Conservation (phyloP, 2,888 invertebrate species). For the Pristionchus japonicus region DNA sequence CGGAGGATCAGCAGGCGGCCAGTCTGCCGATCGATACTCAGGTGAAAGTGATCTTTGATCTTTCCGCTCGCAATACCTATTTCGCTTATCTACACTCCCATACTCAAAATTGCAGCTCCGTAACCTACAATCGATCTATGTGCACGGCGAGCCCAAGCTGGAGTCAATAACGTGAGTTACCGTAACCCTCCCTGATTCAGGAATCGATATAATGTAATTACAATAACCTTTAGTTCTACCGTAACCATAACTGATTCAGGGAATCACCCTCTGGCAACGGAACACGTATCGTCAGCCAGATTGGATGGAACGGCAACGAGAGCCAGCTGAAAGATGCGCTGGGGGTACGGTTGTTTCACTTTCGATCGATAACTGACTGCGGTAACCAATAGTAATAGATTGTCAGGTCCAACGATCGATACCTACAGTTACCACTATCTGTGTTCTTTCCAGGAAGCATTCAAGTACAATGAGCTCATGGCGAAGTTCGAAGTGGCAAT, state of each 20-base stretch:
- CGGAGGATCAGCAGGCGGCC: conserved; percentile 40
- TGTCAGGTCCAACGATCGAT: background rate
- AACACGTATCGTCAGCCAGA: background rate
- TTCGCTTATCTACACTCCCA: too few species aligned
- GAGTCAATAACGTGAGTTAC: background rate
- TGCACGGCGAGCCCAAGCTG: background rate
- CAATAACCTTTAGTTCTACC: too few species aligned
- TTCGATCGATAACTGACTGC: background rate
- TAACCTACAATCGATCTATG: conserved; percentile 22
- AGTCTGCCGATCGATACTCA: conserved; percentile 32
- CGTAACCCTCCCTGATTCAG: background rate
- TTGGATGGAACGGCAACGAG: conserved; percentile 33
- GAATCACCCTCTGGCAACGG: background rate
- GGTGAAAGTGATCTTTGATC: background rate
- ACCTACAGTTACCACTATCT: background rate
- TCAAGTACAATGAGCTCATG: conserved; percentile 20
- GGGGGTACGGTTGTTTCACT: background rate
- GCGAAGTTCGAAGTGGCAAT: conserved; percentile 22
- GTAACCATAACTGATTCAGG: too few species aligned
- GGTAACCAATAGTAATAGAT: background rate
- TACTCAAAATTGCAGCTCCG: conserved; percentile 36
- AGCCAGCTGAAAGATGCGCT: conserved; percentile 11
- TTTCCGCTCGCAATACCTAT: too few species aligned
- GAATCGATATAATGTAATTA: too few species aligned
- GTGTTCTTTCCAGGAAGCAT: conserved; percentile 17